Evolutionary conservation across 2,113 vertebrate genomes (phyloP).

Genomic region (Spea multiplicata): DNA sequence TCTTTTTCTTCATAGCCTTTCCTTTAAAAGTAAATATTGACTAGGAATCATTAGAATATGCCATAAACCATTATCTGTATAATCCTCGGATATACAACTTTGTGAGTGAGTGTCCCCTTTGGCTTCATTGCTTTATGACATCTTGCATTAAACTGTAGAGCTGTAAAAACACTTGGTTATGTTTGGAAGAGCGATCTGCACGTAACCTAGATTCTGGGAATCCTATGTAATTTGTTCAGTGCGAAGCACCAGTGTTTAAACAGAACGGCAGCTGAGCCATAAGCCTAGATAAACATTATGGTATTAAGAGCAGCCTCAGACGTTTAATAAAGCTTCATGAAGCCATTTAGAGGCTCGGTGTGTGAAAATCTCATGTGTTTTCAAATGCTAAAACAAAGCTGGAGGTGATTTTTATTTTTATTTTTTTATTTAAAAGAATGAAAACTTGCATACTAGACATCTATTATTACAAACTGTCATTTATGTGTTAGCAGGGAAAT

Average conservation of each 20-base stretch:
- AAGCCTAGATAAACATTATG: slow-evolving; percentile 12
- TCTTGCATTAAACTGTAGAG: background rate
- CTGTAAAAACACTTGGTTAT: background rate
- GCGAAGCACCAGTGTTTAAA: slow-evolving; percentile 6
- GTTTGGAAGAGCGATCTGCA: background rate
- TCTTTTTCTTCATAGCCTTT: background rate
- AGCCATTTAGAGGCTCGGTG: background rate
- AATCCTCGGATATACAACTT: background rate
- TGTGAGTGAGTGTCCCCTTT: background rate
- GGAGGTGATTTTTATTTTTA: background rate
- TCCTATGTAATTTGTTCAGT: background rate
- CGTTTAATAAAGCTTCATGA: slow-evolving; percentile 13
- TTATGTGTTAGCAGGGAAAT: too few relatives aligned
- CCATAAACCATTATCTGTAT: background rate
- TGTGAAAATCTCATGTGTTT: background rate
- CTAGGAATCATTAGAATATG: slow-evolving; percentile 10
- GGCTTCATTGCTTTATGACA: background rate
- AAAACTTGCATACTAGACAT: too few relatives aligned
- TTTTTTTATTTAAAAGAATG: background rate
- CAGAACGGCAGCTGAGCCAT: background rate
- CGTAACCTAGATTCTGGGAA: background rate
- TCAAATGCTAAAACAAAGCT: background rate
- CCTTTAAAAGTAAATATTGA: slow-evolving; percentile 1
- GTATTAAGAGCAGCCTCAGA: background rate
- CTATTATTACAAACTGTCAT: too few relatives aligned